Conservation (phyloP, 2,888 invertebrate species). For the Oligia latruncula region DNA sequence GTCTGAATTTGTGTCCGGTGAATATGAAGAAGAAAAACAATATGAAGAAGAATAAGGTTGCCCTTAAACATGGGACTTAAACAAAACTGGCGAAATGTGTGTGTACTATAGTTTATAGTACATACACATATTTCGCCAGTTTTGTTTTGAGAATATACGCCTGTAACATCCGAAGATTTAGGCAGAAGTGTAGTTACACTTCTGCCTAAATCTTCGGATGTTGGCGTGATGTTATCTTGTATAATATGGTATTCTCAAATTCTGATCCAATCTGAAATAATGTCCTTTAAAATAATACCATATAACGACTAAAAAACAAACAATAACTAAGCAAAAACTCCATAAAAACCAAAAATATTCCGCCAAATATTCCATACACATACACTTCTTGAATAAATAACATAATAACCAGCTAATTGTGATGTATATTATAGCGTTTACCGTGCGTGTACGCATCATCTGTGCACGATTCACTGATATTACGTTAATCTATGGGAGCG, state of each 20-base stretch:
- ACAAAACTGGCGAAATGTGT: background rate
- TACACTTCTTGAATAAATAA: constrained; percentile 42
- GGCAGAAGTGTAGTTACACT: background rate
- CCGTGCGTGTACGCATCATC: constrained; percentile 50
- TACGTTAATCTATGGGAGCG: constrained; percentile 58
- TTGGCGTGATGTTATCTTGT: background rate
- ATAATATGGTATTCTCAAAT: background rate
- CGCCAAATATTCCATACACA: constrained; percentile 47
- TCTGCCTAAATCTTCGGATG: background rate
- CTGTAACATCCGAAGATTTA: too few relatives aligned
- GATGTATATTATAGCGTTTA: constrained; percentile 39
- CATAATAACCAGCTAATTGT: constrained; percentile 44
- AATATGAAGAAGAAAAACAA: too few relatives aligned
- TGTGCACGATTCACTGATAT: constrained; percentile 41
- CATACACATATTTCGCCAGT: too few relatives aligned
- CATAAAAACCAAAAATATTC: constrained; percentile 17
- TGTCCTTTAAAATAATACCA: background rate
- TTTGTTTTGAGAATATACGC: too few relatives aligned
- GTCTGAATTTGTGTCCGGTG: background rate
- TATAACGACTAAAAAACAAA: background rate
- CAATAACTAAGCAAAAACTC: background rate
- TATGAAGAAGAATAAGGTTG: background rate
- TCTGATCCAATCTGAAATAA: too few relatives aligned
- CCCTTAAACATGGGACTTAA: background rate
- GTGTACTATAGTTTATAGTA: too few relatives aligned